Percentiles rank a stretch among this genome's conserved stretches.
Evolutionary conservation across 2,797 vertebrate genomes (phyloP).

Genomic region (Halcyon chelicuti): DNA sequence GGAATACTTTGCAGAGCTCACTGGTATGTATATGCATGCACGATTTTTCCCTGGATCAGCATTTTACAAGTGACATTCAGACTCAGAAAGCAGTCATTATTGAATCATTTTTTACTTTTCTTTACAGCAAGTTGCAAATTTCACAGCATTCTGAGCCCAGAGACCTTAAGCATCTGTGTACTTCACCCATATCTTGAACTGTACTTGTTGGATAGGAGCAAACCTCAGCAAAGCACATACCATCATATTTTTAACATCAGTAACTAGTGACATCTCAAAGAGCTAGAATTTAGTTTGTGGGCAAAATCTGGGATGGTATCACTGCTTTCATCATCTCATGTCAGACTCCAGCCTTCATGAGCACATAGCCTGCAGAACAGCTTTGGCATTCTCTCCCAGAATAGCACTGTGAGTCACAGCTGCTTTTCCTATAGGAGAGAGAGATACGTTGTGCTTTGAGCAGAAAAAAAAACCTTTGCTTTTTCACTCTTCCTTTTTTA

Average conservation of each 20-base stretch:
- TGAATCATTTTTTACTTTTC: not conserved
- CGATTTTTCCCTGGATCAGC: not conserved
- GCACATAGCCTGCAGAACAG: not conserved
- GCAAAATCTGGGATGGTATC: not conserved
- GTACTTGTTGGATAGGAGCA: not conserved
- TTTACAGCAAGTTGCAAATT: not conserved
- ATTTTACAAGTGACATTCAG: not conserved
- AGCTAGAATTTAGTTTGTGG: not conserved
- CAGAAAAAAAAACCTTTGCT: not conserved
- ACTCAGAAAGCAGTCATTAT: not conserved
- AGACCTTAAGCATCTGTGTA: not conserved
- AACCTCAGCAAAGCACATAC: not conserved
- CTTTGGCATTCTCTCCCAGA: not conserved
- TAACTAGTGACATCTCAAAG: not conserved
- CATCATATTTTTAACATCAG: not conserved
- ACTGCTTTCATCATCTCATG: not conserved
- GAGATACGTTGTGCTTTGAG: not conserved
- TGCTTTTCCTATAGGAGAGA: not conserved
- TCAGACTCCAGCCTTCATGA: not conserved
- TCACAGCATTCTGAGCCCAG: not conserved
- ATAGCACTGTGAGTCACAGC: not conserved
- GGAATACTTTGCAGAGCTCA: not conserved
- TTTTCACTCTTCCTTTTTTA: not conserved
- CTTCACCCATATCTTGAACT: not conserved
- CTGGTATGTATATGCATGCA: not conserved